Conservation (phyloP, 2,888 invertebrate genomes). For the Hermaeophaga mercurialis region DNA sequence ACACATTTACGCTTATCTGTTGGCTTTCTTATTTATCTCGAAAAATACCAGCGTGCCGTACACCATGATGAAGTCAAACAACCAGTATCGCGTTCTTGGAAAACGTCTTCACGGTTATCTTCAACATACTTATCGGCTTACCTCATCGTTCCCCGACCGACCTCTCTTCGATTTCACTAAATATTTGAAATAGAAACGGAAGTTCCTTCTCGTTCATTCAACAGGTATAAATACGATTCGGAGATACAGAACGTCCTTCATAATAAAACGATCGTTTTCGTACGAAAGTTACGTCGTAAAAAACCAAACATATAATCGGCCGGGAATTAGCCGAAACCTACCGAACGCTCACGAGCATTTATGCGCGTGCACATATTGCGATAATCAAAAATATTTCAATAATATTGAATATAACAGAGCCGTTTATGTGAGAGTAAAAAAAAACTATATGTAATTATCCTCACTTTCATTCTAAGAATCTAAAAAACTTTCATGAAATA, state of each 20-base stretch:
- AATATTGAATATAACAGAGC: too few species aligned
- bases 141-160: slow-evolving; percentile 18
- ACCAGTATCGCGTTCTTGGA: slow-evolving; percentile 30
- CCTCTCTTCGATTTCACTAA: slow-evolving; percentile 24
- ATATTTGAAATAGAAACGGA: slow-evolving; percentile 29
- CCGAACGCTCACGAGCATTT: too few species aligned
- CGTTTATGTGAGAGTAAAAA: too few species aligned
- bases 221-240: slow-evolving; percentile 3
- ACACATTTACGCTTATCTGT: slow-evolving; percentile 11
- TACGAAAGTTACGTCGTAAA: too few species aligned
- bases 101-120: slow-evolving; percentile 28
- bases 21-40: slow-evolving; percentile 7
- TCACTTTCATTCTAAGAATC: too few species aligned
- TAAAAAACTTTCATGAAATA: too few species aligned
- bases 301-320: too few species aligned
- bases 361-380: too few species aligned
- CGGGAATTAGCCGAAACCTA: too few species aligned
- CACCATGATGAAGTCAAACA: slow-evolving; percentile 14
- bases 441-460: too few species aligned
- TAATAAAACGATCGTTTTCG: too few species aligned
- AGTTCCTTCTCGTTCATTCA: slow-evolving; percentile 14
- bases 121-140: slow-evolving; percentile 26
- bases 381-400: too few species aligned
- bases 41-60: background rate
- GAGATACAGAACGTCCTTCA: background rate